Conservation (phyloP, 2,797 vertebrate species). For the Harpagifer antarcticus region DNA sequence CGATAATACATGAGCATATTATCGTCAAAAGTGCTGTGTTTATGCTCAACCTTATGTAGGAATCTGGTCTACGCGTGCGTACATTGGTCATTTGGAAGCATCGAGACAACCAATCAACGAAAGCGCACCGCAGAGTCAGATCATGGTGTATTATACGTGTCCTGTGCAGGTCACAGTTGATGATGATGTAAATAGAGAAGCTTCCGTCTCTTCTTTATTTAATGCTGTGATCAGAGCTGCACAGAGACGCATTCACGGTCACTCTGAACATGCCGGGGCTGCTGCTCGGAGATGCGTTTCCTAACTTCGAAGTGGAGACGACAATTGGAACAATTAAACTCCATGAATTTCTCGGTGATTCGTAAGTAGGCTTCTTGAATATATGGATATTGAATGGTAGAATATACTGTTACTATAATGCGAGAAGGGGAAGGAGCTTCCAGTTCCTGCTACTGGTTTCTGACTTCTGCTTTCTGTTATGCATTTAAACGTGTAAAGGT, state of each 20-base stretch:
- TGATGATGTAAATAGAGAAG: neutral
- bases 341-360: conserved; percentile 90
- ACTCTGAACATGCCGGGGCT: conserved; percentile 86
- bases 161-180: neutral
- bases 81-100: neutral
- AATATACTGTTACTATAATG: neutral
- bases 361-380: conserved; percentile 83
- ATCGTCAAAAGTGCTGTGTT: neutral
- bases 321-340: conserved; percentile 88
- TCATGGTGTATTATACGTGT: fast-evolving
- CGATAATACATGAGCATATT: neutral
- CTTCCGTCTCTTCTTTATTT: conserved; percentile 33
- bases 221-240: conserved; percentile 7
- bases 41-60: neutral
- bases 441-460: conserved; percentile 44
- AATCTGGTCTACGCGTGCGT: neutral
- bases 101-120: neutral
- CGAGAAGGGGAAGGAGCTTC: neutral
- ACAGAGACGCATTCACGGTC: neutral
- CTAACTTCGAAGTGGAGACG: conserved; percentile 91
- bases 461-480: conserved; percentile 49
- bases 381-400: neutral
- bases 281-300: conserved; percentile 91
- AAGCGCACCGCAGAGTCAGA: neutral
- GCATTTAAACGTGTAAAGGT: too few species aligned